These are phyloP conservation scores for Sphaerophoria taeniata DNA, from an alignment of 2,888 invertebrate genomes.

Conservation along the genomic window DNA sequence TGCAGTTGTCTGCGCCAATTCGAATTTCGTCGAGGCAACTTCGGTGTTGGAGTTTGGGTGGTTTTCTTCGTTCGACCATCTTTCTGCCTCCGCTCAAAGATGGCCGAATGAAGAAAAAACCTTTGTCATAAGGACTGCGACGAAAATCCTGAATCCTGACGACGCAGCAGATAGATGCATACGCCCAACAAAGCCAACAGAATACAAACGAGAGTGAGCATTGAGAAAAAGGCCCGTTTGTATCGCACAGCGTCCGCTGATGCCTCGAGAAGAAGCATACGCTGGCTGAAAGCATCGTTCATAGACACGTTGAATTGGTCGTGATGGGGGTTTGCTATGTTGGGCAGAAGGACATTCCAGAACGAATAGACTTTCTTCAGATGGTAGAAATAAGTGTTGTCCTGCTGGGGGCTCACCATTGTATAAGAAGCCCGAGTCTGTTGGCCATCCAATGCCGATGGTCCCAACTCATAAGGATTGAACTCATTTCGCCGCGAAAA, in stretches of 20 bases:
- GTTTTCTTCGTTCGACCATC: constrained; percentile 66
- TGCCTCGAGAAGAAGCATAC: constrained; percentile 78
- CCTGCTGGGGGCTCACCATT: constrained; percentile 75
- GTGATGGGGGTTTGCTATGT: constrained; percentile 72
- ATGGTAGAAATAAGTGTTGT: constrained; percentile 79
- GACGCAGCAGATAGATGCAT: constrained; percentile 81
- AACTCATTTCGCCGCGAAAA: constrained; percentile 78
- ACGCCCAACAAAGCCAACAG: constrained; percentile 80
- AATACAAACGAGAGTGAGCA: constrained; percentile 80
- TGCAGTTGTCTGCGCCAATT: constrained; percentile 72
- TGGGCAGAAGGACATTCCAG: constrained; percentile 81
- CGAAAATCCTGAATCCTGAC: constrained; percentile 77
- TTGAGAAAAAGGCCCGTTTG: constrained; percentile 82
- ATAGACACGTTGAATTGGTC: constrained; percentile 58
- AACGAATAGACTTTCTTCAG: constrained; percentile 81
- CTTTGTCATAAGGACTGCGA: constrained; percentile 81
- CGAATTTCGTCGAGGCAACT: constrained; percentile 74
- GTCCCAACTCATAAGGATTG: constrained; percentile 72
- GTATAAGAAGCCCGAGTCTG: constrained; percentile 67
- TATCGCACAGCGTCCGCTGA: constrained; percentile 81
- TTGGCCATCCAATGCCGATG: constrained; percentile 16
- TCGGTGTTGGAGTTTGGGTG: constrained; percentile 67
- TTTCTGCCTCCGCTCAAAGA: constrained; percentile 76
- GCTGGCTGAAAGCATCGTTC: constrained; percentile 77
- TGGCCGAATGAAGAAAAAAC: constrained; percentile 81